These are phyloP conservation scores for Thymallus thymallus DNA, from an alignment of 2,113 vertebrate species.

Conservation along the genomic window DNA sequence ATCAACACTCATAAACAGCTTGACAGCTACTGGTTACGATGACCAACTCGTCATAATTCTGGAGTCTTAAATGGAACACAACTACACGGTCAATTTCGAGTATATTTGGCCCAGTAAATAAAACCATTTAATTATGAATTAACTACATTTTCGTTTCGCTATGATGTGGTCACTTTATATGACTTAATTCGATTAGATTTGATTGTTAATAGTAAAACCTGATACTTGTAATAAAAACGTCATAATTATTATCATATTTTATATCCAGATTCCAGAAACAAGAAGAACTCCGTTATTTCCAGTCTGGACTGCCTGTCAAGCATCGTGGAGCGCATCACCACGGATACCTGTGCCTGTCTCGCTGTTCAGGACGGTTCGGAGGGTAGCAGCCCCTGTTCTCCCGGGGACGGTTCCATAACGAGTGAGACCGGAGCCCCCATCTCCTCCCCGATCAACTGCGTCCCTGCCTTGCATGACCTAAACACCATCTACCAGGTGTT, in stretches of 20 bases:
- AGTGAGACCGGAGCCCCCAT: constrained; percentile 66
- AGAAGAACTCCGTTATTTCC: constrained; percentile 83
- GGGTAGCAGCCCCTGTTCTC: constrained; percentile 63
- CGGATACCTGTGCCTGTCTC: constrained; percentile 78
- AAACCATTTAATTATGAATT: not conserved
- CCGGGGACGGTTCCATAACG: constrained; percentile 61
- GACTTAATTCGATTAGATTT: not conserved
- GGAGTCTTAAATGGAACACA: not conserved
- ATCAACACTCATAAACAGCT: not conserved
- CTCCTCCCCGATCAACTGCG: constrained; percentile 62
- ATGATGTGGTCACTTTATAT: not conserved
- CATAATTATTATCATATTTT: not conserved
- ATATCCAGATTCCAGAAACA: constrained; percentile 55
- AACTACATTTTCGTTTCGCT: too few species aligned
- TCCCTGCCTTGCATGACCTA: constrained; percentile 75
- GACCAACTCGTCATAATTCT: not conserved
- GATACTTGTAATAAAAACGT: not conserved
- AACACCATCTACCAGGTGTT: constrained; percentile 90
- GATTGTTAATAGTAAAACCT: not conserved
- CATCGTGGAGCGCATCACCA: constrained; percentile 97
- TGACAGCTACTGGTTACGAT: not conserved
- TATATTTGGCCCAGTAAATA: not conserved
- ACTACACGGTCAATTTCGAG: not conserved
- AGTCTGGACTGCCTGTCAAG: constrained; percentile 96
- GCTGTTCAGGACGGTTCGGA: constrained; percentile 67